Percentiles rank a stretch among this genome's conserved stretches.
Evolutionary conservation across 2,113 vertebrate genomes (phyloP).

Genomic region (Triplophysa siluroides): DNA sequence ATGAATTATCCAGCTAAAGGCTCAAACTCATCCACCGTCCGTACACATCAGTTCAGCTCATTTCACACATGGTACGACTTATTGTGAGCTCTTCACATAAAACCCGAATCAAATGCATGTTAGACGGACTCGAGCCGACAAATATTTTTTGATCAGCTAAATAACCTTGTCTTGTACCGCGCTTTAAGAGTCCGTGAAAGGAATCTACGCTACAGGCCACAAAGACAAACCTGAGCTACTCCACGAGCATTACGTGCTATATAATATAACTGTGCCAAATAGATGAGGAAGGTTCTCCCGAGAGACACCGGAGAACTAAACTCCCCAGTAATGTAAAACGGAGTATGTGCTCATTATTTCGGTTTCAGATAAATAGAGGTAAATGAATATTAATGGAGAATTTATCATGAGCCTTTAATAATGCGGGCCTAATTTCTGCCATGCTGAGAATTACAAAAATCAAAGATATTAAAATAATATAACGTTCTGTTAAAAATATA

Average conservation of each 20-base stretch:
- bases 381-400: conserved; percentile 46
- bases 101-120: conserved; percentile 34
- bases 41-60: conserved; percentile 36
- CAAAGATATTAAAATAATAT: conserved; percentile 27
- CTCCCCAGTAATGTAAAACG: conserved; percentile 33
- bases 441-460: conserved; percentile 28
- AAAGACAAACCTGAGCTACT: conserved; percentile 22
- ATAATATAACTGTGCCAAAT: conserved; percentile 37
- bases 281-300: neutral
- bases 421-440: conserved; percentile 8
- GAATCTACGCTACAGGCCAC: conserved; percentile 9
- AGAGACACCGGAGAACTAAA: conserved; percentile 41
- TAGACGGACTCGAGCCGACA: neutral
- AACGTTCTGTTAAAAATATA: neutral
- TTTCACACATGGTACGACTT: conserved; percentile 32
- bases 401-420: conserved; percentile 40
- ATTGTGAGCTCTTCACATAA: conserved; percentile 34
- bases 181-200: neutral
- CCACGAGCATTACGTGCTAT: neutral
- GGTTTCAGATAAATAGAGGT: conserved; percentile 47
- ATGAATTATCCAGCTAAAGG: conserved; percentile 36
- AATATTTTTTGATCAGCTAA: conserved; percentile 34
- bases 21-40: conserved; percentile 38
- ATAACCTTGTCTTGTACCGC: conserved; percentile 17
- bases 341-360: conserved; percentile 44